A percentile compares a stretch with the other conserved stretches of the same genome.
Conservation (phyloP, 2,888 invertebrate genomes). For the Odontomyia ornata region DNA sequence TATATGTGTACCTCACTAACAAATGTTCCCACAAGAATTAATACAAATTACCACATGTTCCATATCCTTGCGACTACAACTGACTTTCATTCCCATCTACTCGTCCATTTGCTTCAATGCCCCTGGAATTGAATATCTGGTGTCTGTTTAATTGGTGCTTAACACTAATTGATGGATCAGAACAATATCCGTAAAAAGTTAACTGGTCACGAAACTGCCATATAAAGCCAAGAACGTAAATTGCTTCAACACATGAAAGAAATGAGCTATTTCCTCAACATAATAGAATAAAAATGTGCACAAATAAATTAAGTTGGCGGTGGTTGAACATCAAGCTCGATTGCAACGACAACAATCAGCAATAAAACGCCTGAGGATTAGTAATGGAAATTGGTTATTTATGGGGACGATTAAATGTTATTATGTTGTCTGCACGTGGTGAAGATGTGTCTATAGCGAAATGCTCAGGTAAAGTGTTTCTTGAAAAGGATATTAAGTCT, state of each 20-base stretch:
- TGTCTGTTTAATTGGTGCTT: constrained; percentile 37
- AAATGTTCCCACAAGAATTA: no score
- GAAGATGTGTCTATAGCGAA: no score
- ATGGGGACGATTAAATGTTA: not conserved
- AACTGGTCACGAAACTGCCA: constrained; percentile 20
- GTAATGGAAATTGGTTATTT: not conserved
- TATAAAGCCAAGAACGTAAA: constrained; percentile 15
- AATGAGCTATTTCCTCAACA: not conserved
- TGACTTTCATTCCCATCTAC: no score
- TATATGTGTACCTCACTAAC: no score
- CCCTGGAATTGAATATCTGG: not conserved
- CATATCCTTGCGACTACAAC: no score
- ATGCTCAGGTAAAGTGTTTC: no score
- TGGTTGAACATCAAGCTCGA: not conserved
- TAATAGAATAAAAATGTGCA: constrained; percentile 14
- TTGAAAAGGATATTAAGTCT: no score
- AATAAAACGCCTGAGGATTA: not conserved
- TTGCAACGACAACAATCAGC: not conserved
- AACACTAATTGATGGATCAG: constrained; percentile 43
- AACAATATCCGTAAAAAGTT: constrained; percentile 16
- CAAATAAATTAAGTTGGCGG: constrained; percentile 15
- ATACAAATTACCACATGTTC: no score
- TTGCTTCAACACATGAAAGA: not conserved
- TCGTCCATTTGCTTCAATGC: not conserved
- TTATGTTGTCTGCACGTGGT: not conserved